These are phyloP conservation scores for Verasper variegatus DNA, from an alignment of 2,113 vertebrate species.

Conservation along the genomic window DNA sequence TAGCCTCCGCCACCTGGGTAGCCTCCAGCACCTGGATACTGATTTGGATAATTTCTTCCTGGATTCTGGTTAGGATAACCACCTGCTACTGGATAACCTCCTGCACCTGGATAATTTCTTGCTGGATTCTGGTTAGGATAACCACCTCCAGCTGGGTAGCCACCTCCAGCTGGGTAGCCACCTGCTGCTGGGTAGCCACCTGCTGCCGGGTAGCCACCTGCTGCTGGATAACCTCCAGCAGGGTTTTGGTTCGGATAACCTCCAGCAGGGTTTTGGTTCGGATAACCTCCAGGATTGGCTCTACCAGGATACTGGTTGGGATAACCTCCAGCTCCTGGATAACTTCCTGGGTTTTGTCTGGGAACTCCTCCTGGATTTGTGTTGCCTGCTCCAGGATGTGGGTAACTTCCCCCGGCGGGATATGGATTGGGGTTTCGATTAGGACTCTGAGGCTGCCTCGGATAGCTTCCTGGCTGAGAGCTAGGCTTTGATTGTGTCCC, in stretches of 20 bases:
- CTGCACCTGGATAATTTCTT: slow-evolving; percentile 36
- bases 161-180: slow-evolving; percentile 44
- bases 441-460: slow-evolving; percentile 65
- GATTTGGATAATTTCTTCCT: slow-evolving; percentile 13
- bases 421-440: slow-evolving; percentile 70
- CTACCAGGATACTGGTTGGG: slow-evolving; percentile 67
- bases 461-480: slow-evolving; percentile 65
- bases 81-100: slow-evolving; percentile 38
- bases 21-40: slow-evolving; percentile 35
- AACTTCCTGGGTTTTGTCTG: slow-evolving; percentile 56
- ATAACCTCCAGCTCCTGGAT: slow-evolving; percentile 57
- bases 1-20: slow-evolving; percentile 46
- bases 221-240: not conserved
- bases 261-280: slow-evolving; percentile 33
- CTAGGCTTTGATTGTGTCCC: slow-evolving; percentile 66
- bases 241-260: slow-evolving; percentile 53
- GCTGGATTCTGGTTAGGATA: slow-evolving; percentile 42
- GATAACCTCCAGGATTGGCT: slow-evolving; percentile 61
- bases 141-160: slow-evolving; percentile 51
- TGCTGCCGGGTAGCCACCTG: no score
- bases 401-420: slow-evolving; percentile 73
- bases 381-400: slow-evolving; percentile 57
- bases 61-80: slow-evolving; percentile 37
- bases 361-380: slow-evolving; percentile 59
- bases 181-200: no score